A percentile compares a stretch with the other conserved stretches of the same genome.
These are phyloP conservation scores for Drosophila maculinotata DNA, from an alignment of 2,888 invertebrate species.

Conservation along the genomic window DNA sequence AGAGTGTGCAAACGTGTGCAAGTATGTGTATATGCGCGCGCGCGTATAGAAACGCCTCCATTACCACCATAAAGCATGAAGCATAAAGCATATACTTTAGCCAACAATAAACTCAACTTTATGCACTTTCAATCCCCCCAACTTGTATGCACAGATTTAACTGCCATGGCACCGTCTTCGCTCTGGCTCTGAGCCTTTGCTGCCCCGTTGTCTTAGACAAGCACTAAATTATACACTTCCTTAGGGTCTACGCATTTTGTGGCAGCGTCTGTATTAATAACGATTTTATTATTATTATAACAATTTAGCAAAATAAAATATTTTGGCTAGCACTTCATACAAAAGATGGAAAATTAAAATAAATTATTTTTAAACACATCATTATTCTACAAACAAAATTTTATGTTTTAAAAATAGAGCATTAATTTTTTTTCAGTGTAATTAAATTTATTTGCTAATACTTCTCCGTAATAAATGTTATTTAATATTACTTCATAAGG, in stretches of 20 bases:
- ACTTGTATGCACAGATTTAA: conserved; percentile 82
- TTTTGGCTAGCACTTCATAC: no score
- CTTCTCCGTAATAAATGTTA: no score
- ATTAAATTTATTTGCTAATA: no score
- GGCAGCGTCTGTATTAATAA: neutral
- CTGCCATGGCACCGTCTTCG: conserved; percentile 48
- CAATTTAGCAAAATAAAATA: no score
- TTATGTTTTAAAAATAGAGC: no score
- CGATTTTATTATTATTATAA: no score
- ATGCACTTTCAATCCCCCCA: conserved; percentile 81
- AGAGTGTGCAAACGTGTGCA: conserved; percentile 3
- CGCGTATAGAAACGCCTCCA: conserved; percentile 51
- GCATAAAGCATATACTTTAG: conserved; percentile 79
- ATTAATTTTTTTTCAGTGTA: no score
- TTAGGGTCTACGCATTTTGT: neutral
- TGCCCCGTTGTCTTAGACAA: conserved; percentile 50
- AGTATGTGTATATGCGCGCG: conserved; percentile 1
- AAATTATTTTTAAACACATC: no score
- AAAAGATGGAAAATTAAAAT: no score
- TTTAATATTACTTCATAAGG: no score
- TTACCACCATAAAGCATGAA: conserved; percentile 71
- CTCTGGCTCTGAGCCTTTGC: conserved; percentile 19
- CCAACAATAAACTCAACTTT: conserved; percentile 81
- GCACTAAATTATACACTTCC: conserved; percentile 7
- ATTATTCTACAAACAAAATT: no score